phyloP scores from a whole-genome alignment of 2,797 vertebrate genomes.

The Crocodylus rhombifer region DNA sequence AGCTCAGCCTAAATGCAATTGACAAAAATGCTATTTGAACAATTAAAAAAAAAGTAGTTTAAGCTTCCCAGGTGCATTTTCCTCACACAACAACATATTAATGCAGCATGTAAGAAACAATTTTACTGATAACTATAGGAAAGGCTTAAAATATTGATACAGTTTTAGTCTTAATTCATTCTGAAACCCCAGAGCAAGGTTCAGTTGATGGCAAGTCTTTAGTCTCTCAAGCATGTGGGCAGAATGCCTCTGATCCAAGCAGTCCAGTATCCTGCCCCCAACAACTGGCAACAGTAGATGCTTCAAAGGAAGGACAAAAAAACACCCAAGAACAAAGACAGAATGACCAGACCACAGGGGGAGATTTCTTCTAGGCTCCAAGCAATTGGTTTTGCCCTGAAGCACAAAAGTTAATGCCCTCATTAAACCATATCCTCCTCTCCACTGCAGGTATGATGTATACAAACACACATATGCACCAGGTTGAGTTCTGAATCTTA shows the following conservation, averaged over 20 bases:
- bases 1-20: not conserved
- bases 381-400: not conserved
- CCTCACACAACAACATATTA: not conserved
- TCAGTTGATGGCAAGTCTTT: not conserved
- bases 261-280: not conserved
- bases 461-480: too few relatives aligned
- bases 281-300: not conserved
- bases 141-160: not conserved
- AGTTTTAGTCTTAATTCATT: not conserved
- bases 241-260: not conserved
- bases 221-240: too few relatives aligned
- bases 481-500: not conserved
- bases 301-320: not conserved
- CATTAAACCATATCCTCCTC: too few relatives aligned
- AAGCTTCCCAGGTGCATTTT: not conserved
- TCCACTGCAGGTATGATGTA: too few relatives aligned
- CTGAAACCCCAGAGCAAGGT: not conserved
- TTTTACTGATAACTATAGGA: not conserved
- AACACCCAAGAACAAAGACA: not conserved
- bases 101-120: not conserved
- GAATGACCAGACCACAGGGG: not conserved
- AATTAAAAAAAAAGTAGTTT: not conserved
- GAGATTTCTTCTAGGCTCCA: not conserved
- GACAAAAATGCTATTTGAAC: not conserved
- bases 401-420: not conserved